Conservation (phyloP, 2,113 vertebrate genomes). For the Neotragus pygmaeus region DNA sequence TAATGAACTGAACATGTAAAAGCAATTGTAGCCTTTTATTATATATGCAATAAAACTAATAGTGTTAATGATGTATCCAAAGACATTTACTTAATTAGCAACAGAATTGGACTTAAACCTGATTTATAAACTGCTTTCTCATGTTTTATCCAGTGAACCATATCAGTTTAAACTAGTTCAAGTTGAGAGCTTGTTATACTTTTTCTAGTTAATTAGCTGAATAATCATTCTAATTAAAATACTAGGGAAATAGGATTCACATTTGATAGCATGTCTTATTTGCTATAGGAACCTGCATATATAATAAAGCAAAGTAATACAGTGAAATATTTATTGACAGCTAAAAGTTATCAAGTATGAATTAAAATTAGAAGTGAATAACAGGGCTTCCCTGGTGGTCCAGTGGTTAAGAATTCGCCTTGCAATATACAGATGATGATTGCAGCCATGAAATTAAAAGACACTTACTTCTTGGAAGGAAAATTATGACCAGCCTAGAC, state of each 20-base stretch:
- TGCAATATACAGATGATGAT: not conserved
- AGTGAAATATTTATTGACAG: not conserved
- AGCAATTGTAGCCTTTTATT: not conserved
- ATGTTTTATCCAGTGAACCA: not conserved
- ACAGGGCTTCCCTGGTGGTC: not conserved
- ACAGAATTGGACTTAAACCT: not conserved
- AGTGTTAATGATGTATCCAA: not conserved
- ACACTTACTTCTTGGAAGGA: too few relatives aligned
- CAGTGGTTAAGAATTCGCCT: not conserved
- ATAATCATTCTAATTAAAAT: not conserved
- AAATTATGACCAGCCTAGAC: too few relatives aligned
- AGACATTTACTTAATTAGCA: not conserved
- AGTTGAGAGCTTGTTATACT: not conserved
- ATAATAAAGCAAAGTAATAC: not conserved
- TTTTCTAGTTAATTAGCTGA: not conserved
- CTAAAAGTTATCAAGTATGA: not conserved
- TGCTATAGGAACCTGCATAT: not conserved
- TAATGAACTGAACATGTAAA: not conserved
- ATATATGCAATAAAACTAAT: not conserved
- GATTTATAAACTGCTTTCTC: not conserved
- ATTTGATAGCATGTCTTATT: not conserved
- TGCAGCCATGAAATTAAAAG: too few relatives aligned
- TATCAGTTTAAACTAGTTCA: not conserved
- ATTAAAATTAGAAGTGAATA: not conserved
- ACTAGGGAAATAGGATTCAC: not conserved